These are phyloP conservation scores for Acinonyx jubatus DNA, from an alignment of 2,113 vertebrate species.

Conservation along the genomic window DNA sequence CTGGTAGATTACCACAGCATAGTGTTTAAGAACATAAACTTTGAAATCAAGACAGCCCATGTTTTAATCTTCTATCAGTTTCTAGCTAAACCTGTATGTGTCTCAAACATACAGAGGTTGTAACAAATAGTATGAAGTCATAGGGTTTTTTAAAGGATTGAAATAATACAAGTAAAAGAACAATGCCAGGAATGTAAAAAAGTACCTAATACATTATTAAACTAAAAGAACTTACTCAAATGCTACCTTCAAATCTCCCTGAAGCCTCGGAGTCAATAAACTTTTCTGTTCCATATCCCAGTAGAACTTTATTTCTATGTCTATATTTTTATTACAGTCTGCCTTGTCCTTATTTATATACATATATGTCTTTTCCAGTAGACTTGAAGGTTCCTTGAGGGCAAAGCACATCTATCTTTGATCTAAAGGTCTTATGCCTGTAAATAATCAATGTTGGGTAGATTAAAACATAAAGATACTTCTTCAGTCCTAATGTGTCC, in stretches of 20 bases:
- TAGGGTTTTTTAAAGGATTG: neutral
- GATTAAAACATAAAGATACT: conserved; percentile 3
- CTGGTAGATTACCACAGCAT: neutral
- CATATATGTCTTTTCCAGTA: neutral
- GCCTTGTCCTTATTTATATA: neutral
- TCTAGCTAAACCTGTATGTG: neutral
- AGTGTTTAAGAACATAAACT: conserved; percentile 1
- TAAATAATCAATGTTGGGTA: neutral
- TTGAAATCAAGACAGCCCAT: neutral
- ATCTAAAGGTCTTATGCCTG: neutral
- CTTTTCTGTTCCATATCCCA: neutral
- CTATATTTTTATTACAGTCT: neutral
- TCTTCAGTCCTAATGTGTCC: neutral
- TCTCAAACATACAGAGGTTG: neutral
- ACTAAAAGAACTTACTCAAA: neutral
- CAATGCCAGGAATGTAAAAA: neutral
- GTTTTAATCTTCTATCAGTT: neutral
- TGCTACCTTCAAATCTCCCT: conserved; percentile 9
- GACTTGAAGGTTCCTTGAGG: neutral
- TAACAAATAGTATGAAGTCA: neutral
- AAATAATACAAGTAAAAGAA: neutral
- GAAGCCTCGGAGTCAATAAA: neutral
- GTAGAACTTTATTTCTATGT: neutral
- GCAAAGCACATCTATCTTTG: neutral
- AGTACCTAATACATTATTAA: neutral